Evolutionary conservation across 53 echinoderm and acorn worm genomes (phyloP).

Genomic region (Astropecten irregularis): DNA sequence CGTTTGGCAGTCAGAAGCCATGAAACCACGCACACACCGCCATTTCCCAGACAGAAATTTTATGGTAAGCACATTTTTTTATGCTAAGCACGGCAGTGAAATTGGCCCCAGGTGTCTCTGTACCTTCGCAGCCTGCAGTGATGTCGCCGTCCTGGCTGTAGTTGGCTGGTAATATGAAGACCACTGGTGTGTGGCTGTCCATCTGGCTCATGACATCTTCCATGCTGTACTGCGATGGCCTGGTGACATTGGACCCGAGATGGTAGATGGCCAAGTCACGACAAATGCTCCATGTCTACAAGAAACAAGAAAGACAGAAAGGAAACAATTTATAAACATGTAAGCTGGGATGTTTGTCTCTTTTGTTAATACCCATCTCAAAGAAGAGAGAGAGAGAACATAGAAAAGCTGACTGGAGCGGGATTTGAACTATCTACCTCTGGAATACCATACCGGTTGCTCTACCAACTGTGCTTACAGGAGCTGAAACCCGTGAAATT

Average conservation of each 20-base stretch:
- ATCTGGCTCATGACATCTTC: constrained; percentile 40
- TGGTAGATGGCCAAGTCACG: constrained; percentile 81
- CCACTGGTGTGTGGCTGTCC: constrained; percentile 61
- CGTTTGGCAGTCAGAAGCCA: too few species aligned
- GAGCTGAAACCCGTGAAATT: too few species aligned
- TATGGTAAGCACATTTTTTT: too few species aligned
- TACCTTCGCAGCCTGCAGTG: constrained; percentile 46
- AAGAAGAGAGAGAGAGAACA: neutral
- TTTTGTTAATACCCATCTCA: too few species aligned
- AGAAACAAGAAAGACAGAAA: neutral
- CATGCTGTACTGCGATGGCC: constrained; percentile 39
- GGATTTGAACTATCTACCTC: too few species aligned
- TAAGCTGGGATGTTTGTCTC: too few species aligned
- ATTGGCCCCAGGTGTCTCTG: too few species aligned
- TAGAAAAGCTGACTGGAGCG: too few species aligned
- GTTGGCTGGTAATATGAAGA: constrained; percentile 72
- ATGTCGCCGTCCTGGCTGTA: constrained; percentile 47
- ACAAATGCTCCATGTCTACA: constrained; percentile 70
- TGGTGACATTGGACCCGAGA: constrained; percentile 72
- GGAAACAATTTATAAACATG: neutral
- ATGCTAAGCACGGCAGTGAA: too few species aligned
- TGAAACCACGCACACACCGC: too few species aligned
- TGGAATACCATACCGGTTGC: neutral
- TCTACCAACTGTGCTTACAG: too few species aligned
- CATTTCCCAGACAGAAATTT: too few species aligned